phyloP scores from a whole-genome alignment of 1,140 invertebrate species.

The Lucilia sericata region DNA sequence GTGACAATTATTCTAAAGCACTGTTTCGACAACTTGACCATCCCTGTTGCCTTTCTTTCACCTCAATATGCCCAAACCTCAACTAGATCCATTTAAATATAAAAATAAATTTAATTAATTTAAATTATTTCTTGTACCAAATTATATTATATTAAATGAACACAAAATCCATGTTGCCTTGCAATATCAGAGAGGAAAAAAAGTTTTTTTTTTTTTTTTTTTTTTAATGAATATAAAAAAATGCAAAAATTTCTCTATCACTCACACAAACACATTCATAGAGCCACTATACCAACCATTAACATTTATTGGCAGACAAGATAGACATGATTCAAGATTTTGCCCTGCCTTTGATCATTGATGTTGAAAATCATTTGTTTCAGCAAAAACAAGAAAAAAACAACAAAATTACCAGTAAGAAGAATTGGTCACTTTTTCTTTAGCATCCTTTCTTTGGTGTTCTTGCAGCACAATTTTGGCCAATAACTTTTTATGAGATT shows the following conservation, averaged over 20 bases:
- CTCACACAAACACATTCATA: neutral
- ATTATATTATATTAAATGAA: conserved; percentile 15
- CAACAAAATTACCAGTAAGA: neutral
- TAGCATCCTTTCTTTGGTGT: neutral
- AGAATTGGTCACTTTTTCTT: conserved; percentile 18
- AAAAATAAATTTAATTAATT: neutral
- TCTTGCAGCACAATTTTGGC: neutral
- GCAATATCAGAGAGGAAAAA: neutral
- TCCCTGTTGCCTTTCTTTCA: no score
- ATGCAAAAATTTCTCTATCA: neutral
- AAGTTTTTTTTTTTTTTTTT: no score
- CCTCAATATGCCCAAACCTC: neutral
- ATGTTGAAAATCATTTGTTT: conserved; percentile 27
- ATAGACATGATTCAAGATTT: neutral
- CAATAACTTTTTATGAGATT: conserved; percentile 2
- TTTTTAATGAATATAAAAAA: neutral
- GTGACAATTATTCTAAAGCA: no score
- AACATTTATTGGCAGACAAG: conserved; percentile 23
- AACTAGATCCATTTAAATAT: neutral
- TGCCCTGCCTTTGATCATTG: neutral
- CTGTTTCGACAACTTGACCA: no score
- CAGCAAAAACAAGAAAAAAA: neutral
- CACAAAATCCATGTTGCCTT: neutral
- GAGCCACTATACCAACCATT: neutral
- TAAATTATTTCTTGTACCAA: neutral